Base-by-base conservation (phyloP, 2,113 vertebrate genomes). In the Setophaga petechia region DNA sequence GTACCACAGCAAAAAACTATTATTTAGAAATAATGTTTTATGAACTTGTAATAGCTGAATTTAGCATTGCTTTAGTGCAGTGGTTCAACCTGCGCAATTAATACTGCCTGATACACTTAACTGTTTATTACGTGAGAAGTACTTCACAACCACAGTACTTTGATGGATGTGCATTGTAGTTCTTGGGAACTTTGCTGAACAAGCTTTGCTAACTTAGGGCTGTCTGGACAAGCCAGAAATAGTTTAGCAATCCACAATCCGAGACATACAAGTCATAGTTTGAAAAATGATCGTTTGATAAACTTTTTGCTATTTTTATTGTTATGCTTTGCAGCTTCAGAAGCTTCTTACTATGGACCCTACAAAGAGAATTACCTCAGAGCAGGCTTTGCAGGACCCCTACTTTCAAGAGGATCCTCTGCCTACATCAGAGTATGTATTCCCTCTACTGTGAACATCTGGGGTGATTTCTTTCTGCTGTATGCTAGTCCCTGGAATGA, bases 291-390 rank as follows among this genome's bases (percentile, higher is more conserved):
- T 85, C 39, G 67, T 96, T 87, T 92, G 86, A 66, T 68, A 75
- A 94, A 31, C 27, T 93, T 30, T 94, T 90, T 69, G 20, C 46
- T 95, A 5, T 93, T 90, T 91, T 82, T 68, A 44, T 72, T 97
- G 21, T 97, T 74, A 37, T 49, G 65, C 4, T 96, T 92, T 85
- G 28, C 95, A 99, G 99, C 99, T 99, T 90, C 99, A 99, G 97
- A 99, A 99, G 91, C 99, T 99, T 87, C 98, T 99, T 61, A 99
- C 99, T 59, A 99, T 99, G 99, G 99, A 99, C 96, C 99, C 99
- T 86, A 99, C 99, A 30, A 99, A 99, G 97, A 98, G 99, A 97
- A 99, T 99, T 96, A 99, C 99, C 61, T 99, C 99, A 44, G 99
- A 99, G 95, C 99, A 99, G 97, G 98, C 99, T 54, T 98, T 99